Evolutionary conservation across 2,797 vertebrate species (phyloP), one percentile per base, ranked within the genome.

Genomic region (Amblyopsis hoosieri): DNA sequence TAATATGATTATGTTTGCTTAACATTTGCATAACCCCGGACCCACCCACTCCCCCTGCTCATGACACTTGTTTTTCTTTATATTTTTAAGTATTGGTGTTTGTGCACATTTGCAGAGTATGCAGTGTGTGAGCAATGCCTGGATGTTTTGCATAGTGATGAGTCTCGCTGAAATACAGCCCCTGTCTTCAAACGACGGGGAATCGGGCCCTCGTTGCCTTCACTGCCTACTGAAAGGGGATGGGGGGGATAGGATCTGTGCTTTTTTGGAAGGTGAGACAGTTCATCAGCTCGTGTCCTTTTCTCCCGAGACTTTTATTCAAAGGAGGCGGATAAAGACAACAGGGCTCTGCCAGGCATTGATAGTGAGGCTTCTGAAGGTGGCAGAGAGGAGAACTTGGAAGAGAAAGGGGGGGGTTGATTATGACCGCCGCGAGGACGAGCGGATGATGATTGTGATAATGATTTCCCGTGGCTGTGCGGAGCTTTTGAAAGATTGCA

Each of bases 101-200:
- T 83, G 67, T 89, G 82, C 77, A 74, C 79, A 76, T 83, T 86
- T 81, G 73, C 76, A 67, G 78, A 80, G 64, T 71, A 75, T 78
- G 89, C 85, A 85, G 76, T 66, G 79, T 69, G 84, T 74, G 74
- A 87, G 85, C 82, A 67, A 61, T 75, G 81, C 84, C 74, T 75
- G 79, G 82, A 85, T 90, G 85, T 89, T 87, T 88, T 92, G 88
- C 86, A 91, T 91, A 90, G 87, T 91, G 86, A 90, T 92, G 85
- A 91, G 89, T 83, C 69, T 55, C 74, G 78, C 82, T 87, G 85
- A 88, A 85, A 79, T 79, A 72, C 74, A 76, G 75, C 70, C 78
- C 76, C 66, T 75, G 73, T 79, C 76, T 90, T 71, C 51, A 47
- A 82, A 85, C 82, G 74, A 80, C 75, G 69, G 84, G 88, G 83